phyloP scores from a whole-genome alignment of 2,797 vertebrate genomes.

The Microcaecilia unicolor region DNA sequence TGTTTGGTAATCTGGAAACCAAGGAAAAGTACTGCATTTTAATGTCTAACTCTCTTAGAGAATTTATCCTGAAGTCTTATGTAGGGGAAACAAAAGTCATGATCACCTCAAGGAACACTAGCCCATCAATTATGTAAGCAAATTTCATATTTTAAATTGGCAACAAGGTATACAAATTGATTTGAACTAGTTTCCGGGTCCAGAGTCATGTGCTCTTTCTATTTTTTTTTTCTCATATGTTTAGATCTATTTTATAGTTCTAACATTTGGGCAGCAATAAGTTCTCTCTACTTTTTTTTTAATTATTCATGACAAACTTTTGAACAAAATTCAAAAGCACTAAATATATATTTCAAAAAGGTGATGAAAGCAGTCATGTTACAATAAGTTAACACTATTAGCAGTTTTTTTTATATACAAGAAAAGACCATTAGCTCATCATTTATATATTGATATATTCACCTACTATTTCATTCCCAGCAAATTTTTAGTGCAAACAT shows the following conservation, averaged over 20 bases:
- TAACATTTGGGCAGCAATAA: conserved; percentile 39
- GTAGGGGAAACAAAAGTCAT: conserved; percentile 47
- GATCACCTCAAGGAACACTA: conserved; percentile 32
- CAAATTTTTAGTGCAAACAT: conserved; percentile 62
- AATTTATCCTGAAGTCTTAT: no score
- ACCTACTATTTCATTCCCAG: conserved; percentile 47
- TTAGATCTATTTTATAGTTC: conserved; percentile 33
- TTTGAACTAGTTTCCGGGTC: conserved; percentile 33
- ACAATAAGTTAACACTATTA: conserved; percentile 37
- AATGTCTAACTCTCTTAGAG: conserved; percentile 33
- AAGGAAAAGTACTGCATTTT: conserved; percentile 39
- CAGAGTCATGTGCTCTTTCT: conserved; percentile 25
- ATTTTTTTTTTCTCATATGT: conserved; percentile 19
- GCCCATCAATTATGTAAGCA: conserved; percentile 17
- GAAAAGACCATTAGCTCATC: conserved; percentile 38
- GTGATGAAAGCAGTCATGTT: conserved; percentile 40
- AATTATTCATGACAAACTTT: conserved; percentile 26
- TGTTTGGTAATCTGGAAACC: conserved; percentile 39
- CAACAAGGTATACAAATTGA: conserved; percentile 16
- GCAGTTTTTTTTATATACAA: conserved; percentile 47
- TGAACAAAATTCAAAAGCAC: conserved; percentile 42
- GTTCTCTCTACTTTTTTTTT: conserved; percentile 35
- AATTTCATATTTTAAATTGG: conserved; percentile 29
- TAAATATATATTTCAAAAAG: conserved; percentile 39
- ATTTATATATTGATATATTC: conserved; percentile 29